Evolutionary conservation across 2,888 invertebrate genomes (phyloP).

Genomic region (Merodon equestris): DNA sequence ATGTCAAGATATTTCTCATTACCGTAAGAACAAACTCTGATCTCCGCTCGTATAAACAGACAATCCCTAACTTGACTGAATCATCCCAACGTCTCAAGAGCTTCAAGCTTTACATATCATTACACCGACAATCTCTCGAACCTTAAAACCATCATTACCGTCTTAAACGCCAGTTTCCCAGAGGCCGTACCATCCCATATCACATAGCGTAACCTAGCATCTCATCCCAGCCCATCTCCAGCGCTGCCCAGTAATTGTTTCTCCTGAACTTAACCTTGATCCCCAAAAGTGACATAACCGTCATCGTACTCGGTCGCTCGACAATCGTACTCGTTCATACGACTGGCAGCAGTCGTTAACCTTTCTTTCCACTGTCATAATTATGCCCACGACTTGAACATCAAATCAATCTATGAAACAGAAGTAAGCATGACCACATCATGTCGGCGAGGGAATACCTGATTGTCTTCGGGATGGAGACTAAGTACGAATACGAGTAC

Average conservation of each 20-base stretch:
- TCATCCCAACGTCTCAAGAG: too few species aligned
- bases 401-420: constrained; percentile 56
- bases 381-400: constrained; percentile 65
- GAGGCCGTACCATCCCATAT: not conserved
- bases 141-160: too few species aligned
- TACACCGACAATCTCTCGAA: too few species aligned
- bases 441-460: constrained; percentile 42
- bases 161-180: constrained; percentile 11
- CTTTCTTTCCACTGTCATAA: constrained; percentile 57
- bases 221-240: too few species aligned
- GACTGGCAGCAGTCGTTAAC: constrained; percentile 59
- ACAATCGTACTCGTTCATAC: constrained; percentile 1
- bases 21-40: too few species aligned
- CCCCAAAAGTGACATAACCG: constrained; percentile 64
- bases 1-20: too few species aligned
- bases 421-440: constrained; percentile 59
- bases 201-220: constrained; percentile 9
- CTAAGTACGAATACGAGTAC: not conserved
- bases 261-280: constrained; percentile 66
- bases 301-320: constrained; percentile 23
- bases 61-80: too few species aligned
- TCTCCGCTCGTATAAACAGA: too few species aligned
- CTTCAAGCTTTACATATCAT: too few species aligned
- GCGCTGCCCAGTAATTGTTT: constrained; percentile 57
- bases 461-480: constrained; percentile 5